These are phyloP conservation scores for Micromys minutus DNA, from an alignment of 2,113 vertebrate genomes.

Conservation along the genomic window DNA sequence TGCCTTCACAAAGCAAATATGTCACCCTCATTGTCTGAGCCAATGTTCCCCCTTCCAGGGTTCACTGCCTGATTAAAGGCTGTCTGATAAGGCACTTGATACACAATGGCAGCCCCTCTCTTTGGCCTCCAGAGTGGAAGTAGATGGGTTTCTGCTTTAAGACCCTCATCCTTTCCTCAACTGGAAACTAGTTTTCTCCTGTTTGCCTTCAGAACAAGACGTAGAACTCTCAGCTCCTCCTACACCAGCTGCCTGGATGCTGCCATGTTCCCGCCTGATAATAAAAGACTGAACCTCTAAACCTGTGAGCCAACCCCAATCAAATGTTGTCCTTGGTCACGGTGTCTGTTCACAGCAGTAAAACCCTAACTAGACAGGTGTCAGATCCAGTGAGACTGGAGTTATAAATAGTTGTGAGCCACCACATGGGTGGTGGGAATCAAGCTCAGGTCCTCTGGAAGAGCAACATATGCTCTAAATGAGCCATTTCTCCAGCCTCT, in stretches of 20 bases:
- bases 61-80: neutral
- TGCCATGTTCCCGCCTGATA: no score
- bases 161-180: no score
- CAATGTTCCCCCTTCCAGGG: neutral
- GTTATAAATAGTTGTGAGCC: neutral
- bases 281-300: no score
- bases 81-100: neutral
- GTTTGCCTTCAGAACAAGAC: no score
- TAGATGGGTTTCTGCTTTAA: no score
- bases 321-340: no score
- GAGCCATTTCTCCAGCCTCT: neutral
- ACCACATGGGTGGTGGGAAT: neutral
- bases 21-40: fast-evolving
- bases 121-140: neutral
- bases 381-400: neutral
- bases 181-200: no score
- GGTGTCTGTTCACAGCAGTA: no score
- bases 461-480: neutral
- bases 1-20: neutral
- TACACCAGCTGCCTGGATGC: no score
- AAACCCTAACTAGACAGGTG: neutral
- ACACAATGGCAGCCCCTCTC: neutral
- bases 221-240: no score
- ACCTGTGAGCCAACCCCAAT: no score
- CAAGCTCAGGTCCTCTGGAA: neutral